Evolutionary conservation across 2,797 vertebrate genomes (phyloP).

Genomic region (Aldrovandia affinis): DNA sequence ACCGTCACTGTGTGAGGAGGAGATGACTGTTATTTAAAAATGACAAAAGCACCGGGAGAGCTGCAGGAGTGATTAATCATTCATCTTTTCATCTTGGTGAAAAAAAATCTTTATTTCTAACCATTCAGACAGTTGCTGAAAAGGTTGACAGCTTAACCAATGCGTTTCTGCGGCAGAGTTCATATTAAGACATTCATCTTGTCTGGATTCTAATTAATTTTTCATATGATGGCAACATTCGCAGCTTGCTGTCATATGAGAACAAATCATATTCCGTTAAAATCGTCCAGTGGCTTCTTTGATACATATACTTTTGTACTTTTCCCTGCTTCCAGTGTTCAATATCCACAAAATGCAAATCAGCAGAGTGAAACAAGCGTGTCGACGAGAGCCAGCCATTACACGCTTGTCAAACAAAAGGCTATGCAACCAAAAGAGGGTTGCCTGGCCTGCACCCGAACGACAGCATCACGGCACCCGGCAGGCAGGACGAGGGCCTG

Average conservation of each 20-base stretch:
- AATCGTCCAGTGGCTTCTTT: neutral
- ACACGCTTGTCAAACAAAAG: neutral
- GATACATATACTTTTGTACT: too few species aligned
- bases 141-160: conserved; percentile 13
- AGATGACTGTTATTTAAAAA: neutral
- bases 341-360: conserved; percentile 1
- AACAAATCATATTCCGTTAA: neutral
- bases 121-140: conserved; percentile 11
- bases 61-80: neutral
- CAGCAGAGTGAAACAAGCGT: neutral
- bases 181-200: conserved; percentile 17
- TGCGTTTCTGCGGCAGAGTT: neutral
- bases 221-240: neutral
- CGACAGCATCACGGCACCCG: neutral
- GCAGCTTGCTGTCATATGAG: neutral
- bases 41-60: neutral
- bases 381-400: neutral
- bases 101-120: conserved; percentile 2
- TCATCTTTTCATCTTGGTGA: neutral
- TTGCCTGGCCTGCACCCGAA: neutral
- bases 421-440: neutral
- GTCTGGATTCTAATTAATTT: conserved; percentile 21
- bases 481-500: neutral
- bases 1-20: neutral
- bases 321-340: neutral